A percentile compares a stretch with the other conserved stretches of the same genome.
These are phyloP conservation scores for Sebastes taczanowskii DNA, from an alignment of 2,797 vertebrate genomes.

Conservation along the genomic window DNA sequence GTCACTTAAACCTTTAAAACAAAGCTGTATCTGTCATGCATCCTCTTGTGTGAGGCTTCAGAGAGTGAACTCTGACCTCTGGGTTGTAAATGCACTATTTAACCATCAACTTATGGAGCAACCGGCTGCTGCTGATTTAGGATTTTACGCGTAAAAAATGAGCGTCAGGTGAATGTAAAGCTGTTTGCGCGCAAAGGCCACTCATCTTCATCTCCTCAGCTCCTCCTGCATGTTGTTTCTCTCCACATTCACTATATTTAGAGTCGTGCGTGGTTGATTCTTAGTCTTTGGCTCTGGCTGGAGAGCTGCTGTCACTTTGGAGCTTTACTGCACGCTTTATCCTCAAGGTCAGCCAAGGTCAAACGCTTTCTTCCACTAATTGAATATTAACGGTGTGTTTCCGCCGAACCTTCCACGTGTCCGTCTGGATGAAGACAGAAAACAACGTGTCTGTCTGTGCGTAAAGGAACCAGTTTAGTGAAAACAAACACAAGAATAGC, in stretches of 20 bases:
- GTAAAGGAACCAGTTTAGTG: not conserved
- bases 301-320: constrained; percentile 9
- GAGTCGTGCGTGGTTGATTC: not conserved
- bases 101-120: not conserved
- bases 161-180: not conserved
- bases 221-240: too few species aligned
- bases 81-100: not conserved
- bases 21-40: not conserved
- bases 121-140: not conserved
- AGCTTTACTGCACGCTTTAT: not conserved
- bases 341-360: constrained; percentile 44
- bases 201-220: not conserved
- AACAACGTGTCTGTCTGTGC: not conserved
- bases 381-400: constrained; percentile 47
- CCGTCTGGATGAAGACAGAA: not conserved
- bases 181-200: not conserved
- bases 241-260: too few species aligned
- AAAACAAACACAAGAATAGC: not conserved
- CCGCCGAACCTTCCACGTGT: constrained; percentile 9
- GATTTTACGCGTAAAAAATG: not conserved
- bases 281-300: not conserved
- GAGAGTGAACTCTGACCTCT: not conserved
- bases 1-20: not conserved
- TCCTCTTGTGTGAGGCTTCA: not conserved
- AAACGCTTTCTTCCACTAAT: constrained; percentile 29